Conservation (phyloP, 1,140 invertebrate genomes). For the Drosophila nikananu region DNA sequence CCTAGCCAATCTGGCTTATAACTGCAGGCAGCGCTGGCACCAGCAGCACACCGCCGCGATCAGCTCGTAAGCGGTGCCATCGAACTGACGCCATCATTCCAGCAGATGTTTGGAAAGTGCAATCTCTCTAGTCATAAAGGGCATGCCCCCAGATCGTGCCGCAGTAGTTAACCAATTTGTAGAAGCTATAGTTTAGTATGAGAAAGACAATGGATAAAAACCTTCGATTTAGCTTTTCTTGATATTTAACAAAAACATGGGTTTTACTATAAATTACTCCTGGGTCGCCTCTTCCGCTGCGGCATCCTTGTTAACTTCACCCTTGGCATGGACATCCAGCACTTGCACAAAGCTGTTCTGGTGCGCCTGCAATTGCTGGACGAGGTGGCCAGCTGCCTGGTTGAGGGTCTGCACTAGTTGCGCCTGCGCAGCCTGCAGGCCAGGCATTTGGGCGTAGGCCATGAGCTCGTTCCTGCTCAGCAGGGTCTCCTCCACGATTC, state of each 20-base stretch:
- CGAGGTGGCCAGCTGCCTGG: conserved; percentile 87
- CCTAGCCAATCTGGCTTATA: conserved; percentile 85
- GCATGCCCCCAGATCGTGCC: not conserved
- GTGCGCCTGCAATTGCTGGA: conserved; percentile 89
- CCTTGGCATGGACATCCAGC: conserved; percentile 87
- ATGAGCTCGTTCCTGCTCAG: conserved; percentile 89
- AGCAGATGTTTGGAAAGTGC: conserved; percentile 82
- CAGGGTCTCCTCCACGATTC: conserved; percentile 89
- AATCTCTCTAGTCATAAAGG: conserved; percentile 73
- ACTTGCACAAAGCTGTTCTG: conserved; percentile 89
- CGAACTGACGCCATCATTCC: conserved; percentile 74
- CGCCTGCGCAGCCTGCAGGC: conserved; percentile 87
- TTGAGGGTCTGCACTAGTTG: conserved; percentile 89
- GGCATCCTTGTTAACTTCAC: conserved; percentile 31
- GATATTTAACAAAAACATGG: conserved; percentile 44
- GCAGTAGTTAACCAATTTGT: conserved; percentile 42
- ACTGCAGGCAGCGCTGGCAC: conserved; percentile 73
- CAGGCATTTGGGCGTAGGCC: conserved; percentile 88
- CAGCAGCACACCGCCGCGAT: conserved; percentile 45
- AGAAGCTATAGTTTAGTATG: conserved; percentile 59
- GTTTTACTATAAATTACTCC: conserved; percentile 35
- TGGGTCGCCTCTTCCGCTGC: conserved; percentile 39
- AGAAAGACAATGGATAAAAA: conserved; percentile 64
- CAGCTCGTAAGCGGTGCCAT: conserved; percentile 57
- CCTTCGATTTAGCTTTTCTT: conserved; percentile 39